phyloP scores from a whole-genome alignment of 2,888 invertebrate species.

The Eustalomyia histrio region DNA sequence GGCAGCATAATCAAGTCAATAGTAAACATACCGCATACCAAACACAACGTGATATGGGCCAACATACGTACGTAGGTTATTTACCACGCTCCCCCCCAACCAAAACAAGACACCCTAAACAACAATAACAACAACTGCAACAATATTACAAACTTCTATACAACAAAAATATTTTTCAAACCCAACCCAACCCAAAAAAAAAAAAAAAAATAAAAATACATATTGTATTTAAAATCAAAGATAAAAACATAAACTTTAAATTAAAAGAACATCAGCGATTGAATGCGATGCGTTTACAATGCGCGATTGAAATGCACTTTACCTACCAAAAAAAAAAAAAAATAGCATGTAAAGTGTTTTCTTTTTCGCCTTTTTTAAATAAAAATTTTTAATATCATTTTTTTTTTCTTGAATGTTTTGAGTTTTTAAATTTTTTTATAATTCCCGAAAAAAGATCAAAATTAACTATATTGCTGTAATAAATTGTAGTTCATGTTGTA shows the following conservation, averaged over 20 bases:
- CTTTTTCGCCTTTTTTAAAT: neutral
- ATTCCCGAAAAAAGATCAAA: neutral
- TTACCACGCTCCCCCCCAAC: slow-evolving; percentile 25
- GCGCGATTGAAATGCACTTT: slow-evolving; percentile 23
- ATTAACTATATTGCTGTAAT: neutral
- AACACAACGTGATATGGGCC: slow-evolving; percentile 58
- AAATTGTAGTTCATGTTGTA: neutral
- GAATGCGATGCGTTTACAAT: slow-evolving; percentile 20
- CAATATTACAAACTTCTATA: slow-evolving; percentile 22
- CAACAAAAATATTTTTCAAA: neutral
- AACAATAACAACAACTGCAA: slow-evolving; percentile 15
- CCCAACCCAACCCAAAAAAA: slow-evolving; percentile 42
- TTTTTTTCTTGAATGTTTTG: neutral
- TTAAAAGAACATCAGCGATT: slow-evolving; percentile 46
- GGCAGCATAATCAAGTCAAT: slow-evolving; percentile 55
- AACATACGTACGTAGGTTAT: slow-evolving; percentile 11
- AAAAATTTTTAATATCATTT: neutral
- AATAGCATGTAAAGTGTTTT: slow-evolving; percentile 22
- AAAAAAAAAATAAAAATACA: neutral
- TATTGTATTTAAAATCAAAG: slow-evolving; percentile 50
- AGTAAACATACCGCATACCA: slow-evolving; percentile 49
- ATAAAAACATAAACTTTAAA: slow-evolving; percentile 54
- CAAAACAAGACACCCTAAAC: slow-evolving; percentile 25
- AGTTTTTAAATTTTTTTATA: neutral
- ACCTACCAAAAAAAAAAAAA: slow-evolving; percentile 1